Percentiles rank a stretch among this genome's conserved stretches.
phyloP scores from a whole-genome alignment of 2,888 invertebrate species.

The Mimumesa dahlbomi region DNA sequence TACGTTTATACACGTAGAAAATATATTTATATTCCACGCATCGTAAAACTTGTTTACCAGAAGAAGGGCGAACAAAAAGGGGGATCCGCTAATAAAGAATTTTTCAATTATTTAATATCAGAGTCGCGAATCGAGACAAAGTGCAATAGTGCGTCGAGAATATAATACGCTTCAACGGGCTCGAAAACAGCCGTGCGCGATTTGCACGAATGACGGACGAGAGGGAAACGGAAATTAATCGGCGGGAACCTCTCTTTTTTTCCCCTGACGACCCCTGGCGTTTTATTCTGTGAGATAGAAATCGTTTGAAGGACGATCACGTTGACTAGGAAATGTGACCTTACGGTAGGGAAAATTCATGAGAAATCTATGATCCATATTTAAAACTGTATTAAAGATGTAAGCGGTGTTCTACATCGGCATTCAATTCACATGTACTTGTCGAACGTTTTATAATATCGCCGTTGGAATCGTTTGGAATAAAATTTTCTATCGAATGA shows the following conservation, averaged over 20 bases:
- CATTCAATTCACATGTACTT: too few relatives aligned
- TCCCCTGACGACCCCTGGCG: slow-evolving; percentile 22
- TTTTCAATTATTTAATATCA: slow-evolving; percentile 37
- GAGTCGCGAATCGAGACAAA: slow-evolving; percentile 20
- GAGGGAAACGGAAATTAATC: slow-evolving; percentile 64
- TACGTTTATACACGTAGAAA: too few relatives aligned
- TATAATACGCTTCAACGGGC: slow-evolving; percentile 46
- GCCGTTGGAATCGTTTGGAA: too few relatives aligned
- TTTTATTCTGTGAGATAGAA: slow-evolving; percentile 38
- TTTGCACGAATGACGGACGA: slow-evolving; percentile 51
- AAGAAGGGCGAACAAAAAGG: too few relatives aligned
- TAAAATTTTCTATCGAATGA: too few relatives aligned
- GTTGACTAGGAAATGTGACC: slow-evolving; percentile 44
- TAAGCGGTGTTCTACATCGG: too few relatives aligned
- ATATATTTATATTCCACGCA: too few relatives aligned
- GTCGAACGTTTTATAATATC: too few relatives aligned
- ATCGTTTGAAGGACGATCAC: slow-evolving; percentile 45
- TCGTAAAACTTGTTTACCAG: too few relatives aligned
- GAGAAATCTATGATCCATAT: too few relatives aligned
- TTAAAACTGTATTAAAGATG: too few relatives aligned
- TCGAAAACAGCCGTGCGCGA: slow-evolving; percentile 51
- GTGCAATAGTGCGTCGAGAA: slow-evolving; percentile 45
- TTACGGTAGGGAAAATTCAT: slow-evolving; percentile 27
- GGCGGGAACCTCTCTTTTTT: slow-evolving; percentile 30
- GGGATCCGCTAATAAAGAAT: slow-evolving; percentile 15